Evolutionary conservation across 2,888 invertebrate species (phyloP), one percentile per base, ranked within the genome.

Genomic region (Drosophila nr. perissopoda): DNA sequence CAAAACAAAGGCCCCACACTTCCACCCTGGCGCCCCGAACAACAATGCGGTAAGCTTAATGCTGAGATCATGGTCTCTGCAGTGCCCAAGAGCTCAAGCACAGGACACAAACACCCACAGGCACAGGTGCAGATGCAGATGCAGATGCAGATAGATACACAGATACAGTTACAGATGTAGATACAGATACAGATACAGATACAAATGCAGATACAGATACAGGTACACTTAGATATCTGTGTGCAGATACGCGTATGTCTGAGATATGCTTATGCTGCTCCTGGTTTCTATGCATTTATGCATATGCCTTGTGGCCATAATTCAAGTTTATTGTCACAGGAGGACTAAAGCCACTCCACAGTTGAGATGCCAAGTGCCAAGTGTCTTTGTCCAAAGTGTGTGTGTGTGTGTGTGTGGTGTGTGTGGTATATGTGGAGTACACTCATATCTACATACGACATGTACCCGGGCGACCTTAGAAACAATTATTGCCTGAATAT

Each of bases 291-390:
- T 75, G 72, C 77, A 79, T 78, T 79, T 78, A 78, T 78, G 75
- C 79, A 72, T 64, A 62, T 68, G 60, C 58, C 76, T 79, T 80
- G 59, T 76, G 66, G 64, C 69, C 67, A 51, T 73, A 87, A 87
- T 82, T 84, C 87, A 82, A 87, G 85, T 87, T 84, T 84, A 87
- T 84, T 85, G 85, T 85, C 85, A 87, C 40, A 49, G 11, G 16
- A 16, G 56, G 64, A 79, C 80, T 76, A 79, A 53, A 60, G 76
- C 29, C 65, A 40, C 79, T 78, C 51, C 34, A 33, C 60, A 68
- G 18, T 60, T 48, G 59, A 78, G 66, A 69, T 73, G 73, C 56
- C 40, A 40, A 57, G 57, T 31, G 40, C 40, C 74, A 77, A 77
- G 75, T 69, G 74, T 29, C 52, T 72, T 53, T 59, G 21, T 66